phyloP scores from a whole-genome alignment of 2,888 invertebrate genomes.

The Syritta pipiens region DNA sequence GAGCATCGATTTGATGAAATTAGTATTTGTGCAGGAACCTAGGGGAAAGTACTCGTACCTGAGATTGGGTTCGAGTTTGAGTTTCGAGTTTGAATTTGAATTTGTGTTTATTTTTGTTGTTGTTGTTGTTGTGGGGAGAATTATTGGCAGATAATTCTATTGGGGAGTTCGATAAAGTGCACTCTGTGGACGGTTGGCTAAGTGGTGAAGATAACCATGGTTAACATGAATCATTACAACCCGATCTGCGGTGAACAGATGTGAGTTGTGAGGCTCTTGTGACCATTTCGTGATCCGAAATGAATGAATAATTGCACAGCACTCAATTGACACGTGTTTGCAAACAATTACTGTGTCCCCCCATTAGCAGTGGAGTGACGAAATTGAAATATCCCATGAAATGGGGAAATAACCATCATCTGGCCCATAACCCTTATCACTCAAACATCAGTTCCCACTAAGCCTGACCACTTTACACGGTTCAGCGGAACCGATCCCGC shows the following conservation, averaged over 20 bases:
- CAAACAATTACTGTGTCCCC: too few species aligned
- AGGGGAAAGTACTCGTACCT: background rate
- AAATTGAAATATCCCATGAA: background rate
- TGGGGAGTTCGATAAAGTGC: background rate
- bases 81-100: background rate
- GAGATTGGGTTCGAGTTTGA: too few species aligned
- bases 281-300: background rate
- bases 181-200: background rate
- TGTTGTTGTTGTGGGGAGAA: slow-evolving; percentile 8
- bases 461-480: slow-evolving; percentile 29
- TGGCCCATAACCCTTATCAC: slow-evolving; percentile 14
- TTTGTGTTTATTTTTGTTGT: background rate
- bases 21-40: slow-evolving; percentile 18
- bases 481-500: slow-evolving; percentile 5
- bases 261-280: background rate
- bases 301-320: too few species aligned
- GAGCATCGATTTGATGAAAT: slow-evolving; percentile 55
- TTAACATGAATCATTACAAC: slow-evolving; percentile 13
- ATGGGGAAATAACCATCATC: background rate
- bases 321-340: too few species aligned
- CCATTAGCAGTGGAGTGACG: too few species aligned
- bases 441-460: slow-evolving; percentile 15
- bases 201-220: slow-evolving; percentile 8
- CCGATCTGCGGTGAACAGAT: background rate
- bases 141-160: slow-evolving; percentile 25